Conservation (phyloP, 2,113 vertebrate genomes). For the rabbit (Oryctolagus cuniculus) region mOryCun1.1 NC_091435.1:64260001-64260500, state of each 20-base stretch:
- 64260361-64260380: neutral
- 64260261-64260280: neutral
- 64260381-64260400: conserved; percentile 83
- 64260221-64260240: neutral
- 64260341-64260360: conserved; percentile 29
- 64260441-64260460: conserved; percentile 91
- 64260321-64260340: conserved; percentile 27
- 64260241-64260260: neutral
- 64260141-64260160: neutral
- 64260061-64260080: neutral
- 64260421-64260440: conserved; percentile 88
- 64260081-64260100: neutral
- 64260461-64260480: conserved; percentile 87
- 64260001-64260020: no score
- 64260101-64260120: neutral
- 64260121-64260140: neutral
- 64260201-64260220: neutral
- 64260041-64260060: no score
- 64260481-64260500: conserved; percentile 91
- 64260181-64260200: neutral
- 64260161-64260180: neutral
- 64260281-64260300: neutral
- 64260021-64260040: no score
- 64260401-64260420: conserved; percentile 91
- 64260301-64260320: neutral